Percentiles rank a stretch among this genome's conserved stretches.
These are phyloP conservation scores for Rhingia campestris DNA, from an alignment of 2,888 invertebrate genomes.

Conservation along the genomic window DNA sequence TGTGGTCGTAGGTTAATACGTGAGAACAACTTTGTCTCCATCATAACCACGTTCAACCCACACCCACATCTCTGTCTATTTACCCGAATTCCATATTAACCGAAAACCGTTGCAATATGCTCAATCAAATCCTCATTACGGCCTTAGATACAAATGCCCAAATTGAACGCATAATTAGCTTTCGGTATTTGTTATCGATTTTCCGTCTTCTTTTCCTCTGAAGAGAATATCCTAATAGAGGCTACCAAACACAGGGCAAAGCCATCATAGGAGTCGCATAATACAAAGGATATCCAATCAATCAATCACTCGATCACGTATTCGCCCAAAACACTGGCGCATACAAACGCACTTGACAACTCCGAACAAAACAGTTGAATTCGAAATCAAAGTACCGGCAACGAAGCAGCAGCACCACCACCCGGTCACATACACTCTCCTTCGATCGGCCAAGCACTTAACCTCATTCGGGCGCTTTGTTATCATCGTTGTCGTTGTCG, in stretches of 20 bases:
- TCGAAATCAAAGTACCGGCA: conserved; percentile 60
- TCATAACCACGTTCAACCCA: too few relatives aligned
- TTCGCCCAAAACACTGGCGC: conserved; percentile 21
- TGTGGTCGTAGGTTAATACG: too few relatives aligned
- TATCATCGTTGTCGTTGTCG: conserved; percentile 33
- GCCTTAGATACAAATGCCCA: too few relatives aligned
- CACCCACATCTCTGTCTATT: too few relatives aligned
- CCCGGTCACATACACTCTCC: conserved; percentile 2
- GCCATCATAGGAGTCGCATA: conserved; percentile 17
- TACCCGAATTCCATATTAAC: too few relatives aligned
- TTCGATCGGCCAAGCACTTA: conserved; percentile 55
- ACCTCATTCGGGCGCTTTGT: conserved; percentile 58
- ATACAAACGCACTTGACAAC: conserved; percentile 65
- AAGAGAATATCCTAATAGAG: background rate
- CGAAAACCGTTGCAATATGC: too few relatives aligned
- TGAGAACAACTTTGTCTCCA: too few relatives aligned
- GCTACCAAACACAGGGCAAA: conserved; percentile 3
- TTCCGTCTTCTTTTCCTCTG: background rate
- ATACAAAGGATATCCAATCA: conserved; percentile 67
- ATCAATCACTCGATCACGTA: conserved; percentile 72
- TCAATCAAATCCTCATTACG: too few relatives aligned
- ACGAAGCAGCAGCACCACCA: background rate
- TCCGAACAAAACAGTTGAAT: conserved; percentile 56
- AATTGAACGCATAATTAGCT: conserved; percentile 33
- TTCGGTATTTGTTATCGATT: conserved; percentile 13